Percentiles rank a stretch among this genome's conserved stretches.
Conservation (phyloP, 2,888 invertebrate species). For the Nemotelus nigrinus region DNA sequence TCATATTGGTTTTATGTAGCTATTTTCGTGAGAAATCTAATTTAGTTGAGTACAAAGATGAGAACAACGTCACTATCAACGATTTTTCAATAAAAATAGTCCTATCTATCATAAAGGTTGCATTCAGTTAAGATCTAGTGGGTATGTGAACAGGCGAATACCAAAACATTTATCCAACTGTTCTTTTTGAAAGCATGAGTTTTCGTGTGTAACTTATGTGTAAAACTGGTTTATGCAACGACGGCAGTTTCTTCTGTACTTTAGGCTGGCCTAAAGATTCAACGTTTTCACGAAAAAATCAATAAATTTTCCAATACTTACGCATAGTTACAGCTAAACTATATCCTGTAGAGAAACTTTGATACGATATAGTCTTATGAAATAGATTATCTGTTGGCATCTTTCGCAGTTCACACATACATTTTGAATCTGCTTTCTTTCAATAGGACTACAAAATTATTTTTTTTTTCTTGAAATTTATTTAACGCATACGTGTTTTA, state of each 20-base stretch:
- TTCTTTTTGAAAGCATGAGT: too few relatives aligned
- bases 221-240: background rate
- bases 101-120: background rate
- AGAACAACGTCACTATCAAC: conserved; percentile 21
- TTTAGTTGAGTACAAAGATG: conserved; percentile 16
- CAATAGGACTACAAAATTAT: too few relatives aligned
- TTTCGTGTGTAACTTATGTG: background rate
- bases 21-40: background rate
- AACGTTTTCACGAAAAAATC: background rate
- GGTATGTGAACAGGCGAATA: background rate
- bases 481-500: background rate
- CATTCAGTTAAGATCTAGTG: background rate
- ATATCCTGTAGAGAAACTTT: too few relatives aligned
- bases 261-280: conserved; percentile 19
- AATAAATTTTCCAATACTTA: too few relatives aligned
- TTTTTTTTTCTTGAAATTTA: too few relatives aligned
- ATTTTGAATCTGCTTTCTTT: conserved; percentile 1
- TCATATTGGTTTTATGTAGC: background rate
- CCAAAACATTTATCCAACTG: too few relatives aligned
- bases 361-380: too few relatives aligned
- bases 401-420: too few relatives aligned
- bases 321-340: too few relatives aligned
- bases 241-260: background rate
- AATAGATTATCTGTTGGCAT: too few relatives aligned
- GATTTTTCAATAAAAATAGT: conserved; percentile 1